Evolutionary conservation across 2,113 vertebrate species (phyloP), one percentile per base, ranked within the genome.

Genomic region (Gracilinanus agilis): DNA sequence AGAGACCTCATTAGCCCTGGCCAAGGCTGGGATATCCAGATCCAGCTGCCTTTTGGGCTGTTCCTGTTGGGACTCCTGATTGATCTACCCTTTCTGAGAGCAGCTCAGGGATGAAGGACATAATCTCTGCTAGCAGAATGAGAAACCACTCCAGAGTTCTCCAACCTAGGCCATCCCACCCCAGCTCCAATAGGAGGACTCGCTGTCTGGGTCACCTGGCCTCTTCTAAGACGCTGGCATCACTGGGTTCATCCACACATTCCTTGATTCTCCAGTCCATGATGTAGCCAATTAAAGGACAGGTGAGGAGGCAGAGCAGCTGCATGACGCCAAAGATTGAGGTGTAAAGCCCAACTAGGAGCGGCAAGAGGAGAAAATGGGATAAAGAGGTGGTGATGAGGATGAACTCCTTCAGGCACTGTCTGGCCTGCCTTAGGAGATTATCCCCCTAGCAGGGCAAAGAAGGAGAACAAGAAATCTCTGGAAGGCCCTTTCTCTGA

Each of bases 261-360:
- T 98, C 98, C 95, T 98, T 98, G 95, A 98, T 98, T 91, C 90
- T 92, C 98, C 99, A 99, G 98, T 99, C 99, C 99, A 99, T 99
- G 98, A 99, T 98, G 97, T 99, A 99, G 90, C 99, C 99, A 24
- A 99, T 99, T 97, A 99, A 98, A 93, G 99, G 99, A 88, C 99
- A 99, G 7, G 99, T 99, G 91, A 98, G 40, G 90, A 99, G 98
- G 92, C 99, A 99, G 34, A 99, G 97, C 95, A 99, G 98, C 98
- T 99, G 99, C 98, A 99, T 97, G 5, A 98, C 99, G 92, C 99
- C 99, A 44, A 99, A 99, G 95, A 99, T 96, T 61, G 98, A 99
- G 0, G 99, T 98, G 98, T 99, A 99, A 98, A 99, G 98, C 91
- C 94, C 97, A 83, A 99, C 99, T 99, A 97, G 61, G 56, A 44